Conservation (phyloP, 1,140 invertebrate genomes). For the Himalopsyche phryganea region DNA sequence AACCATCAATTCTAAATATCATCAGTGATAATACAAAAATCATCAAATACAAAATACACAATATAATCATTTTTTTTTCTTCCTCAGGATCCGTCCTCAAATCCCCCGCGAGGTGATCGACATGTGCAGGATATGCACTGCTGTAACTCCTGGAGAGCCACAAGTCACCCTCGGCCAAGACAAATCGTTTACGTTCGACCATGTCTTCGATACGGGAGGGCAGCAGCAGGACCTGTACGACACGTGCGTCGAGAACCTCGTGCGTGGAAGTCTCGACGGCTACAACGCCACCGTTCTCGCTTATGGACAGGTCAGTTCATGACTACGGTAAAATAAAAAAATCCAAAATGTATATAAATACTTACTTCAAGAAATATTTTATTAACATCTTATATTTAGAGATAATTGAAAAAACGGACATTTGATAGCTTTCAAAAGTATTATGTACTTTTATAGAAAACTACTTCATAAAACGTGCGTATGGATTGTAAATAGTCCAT, state of each 20-base stretch:
- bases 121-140: conserved; percentile 90
- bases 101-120: conserved; percentile 89
- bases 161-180: conserved; percentile 92
- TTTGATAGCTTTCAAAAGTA: no score
- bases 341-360: no score
- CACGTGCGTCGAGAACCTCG: conserved; percentile 78
- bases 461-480: no score
- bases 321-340: no score
- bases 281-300: conserved; percentile 95
- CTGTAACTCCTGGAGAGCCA: conserved; percentile 80
- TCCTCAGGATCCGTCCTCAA: conserved; percentile 87
- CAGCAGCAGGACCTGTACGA: conserved; percentile 77
- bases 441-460: no score
- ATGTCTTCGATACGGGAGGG: conserved; percentile 82
- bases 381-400: no score
- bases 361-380: no score
- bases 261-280: conserved; percentile 85
- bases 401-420: no score
- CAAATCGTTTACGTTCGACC: conserved; percentile 96
- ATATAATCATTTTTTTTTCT: conserved; percentile 13
- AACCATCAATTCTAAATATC: no score
- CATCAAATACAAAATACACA: no score
- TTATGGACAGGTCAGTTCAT: conserved; percentile 84
- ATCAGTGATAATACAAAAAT: no score
- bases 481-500: no score